phyloP scores from a whole-genome alignment of 2,113 vertebrate species.

The Lophura nycthemera region DNA sequence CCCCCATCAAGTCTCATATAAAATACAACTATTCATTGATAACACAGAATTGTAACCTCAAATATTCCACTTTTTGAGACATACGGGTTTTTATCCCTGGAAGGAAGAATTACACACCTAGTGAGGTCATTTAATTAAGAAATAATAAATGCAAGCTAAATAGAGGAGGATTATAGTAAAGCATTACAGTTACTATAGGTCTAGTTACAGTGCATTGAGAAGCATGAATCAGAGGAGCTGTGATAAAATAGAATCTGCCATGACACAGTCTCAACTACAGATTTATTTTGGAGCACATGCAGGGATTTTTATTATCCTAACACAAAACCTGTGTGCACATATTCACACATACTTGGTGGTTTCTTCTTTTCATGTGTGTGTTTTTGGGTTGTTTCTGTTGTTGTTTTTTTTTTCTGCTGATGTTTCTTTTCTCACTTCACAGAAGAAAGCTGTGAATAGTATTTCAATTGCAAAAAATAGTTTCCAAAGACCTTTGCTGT shows the following conservation, averaged over 20 bases:
- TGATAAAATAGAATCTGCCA: not conserved
- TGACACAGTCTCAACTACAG: not conserved
- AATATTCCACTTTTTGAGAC: not conserved
- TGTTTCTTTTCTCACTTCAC: not conserved
- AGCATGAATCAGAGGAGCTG: not conserved
- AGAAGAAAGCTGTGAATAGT: not conserved
- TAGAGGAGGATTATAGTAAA: not conserved
- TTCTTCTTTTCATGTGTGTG: too few species aligned
- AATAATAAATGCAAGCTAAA: not conserved
- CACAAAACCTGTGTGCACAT: not conserved
- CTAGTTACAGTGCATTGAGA: not conserved
- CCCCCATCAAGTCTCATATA: not conserved
- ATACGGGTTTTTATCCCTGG: not conserved
- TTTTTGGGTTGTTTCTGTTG: not conserved
- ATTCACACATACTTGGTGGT: not conserved
- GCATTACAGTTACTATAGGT: not conserved
- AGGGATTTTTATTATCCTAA: not conserved
- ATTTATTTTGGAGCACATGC: not conserved
- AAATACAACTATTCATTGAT: not conserved
- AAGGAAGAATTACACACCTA: not conserved
- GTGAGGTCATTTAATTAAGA: not conserved
- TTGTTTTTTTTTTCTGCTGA: not conserved
- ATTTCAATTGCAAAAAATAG: conserved; percentile 8
- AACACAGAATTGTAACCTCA: not conserved
- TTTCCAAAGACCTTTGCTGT: not conserved